phyloP scores from a whole-genome alignment of 2,113 vertebrate species.

The Nipponia nippon region DNA sequence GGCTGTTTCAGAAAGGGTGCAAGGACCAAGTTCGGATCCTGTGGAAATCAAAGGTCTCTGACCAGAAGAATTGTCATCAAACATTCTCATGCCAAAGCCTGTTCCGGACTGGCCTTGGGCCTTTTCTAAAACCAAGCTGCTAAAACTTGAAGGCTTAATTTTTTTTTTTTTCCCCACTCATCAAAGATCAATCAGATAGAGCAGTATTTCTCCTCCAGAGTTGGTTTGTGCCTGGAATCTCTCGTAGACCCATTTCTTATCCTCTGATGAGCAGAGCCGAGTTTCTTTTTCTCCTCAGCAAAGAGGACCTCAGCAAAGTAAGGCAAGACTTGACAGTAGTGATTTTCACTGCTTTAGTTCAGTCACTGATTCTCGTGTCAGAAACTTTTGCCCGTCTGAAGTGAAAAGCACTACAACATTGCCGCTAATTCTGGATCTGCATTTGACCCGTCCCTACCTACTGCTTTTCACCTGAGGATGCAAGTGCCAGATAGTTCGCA shows the following conservation, averaged over 20 bases:
- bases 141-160: not conserved
- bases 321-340: not conserved
- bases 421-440: not conserved
- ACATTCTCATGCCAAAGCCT: not conserved
- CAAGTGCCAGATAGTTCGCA: not conserved
- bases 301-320: not conserved
- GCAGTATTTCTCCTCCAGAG: not conserved
- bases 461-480: not conserved
- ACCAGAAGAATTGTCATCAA: not conserved
- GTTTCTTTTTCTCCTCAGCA: not conserved
- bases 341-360: not conserved
- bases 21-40: not conserved
- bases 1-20: not conserved
- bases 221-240: not conserved
- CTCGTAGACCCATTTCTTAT: not conserved
- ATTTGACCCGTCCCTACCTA: not conserved
- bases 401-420: not conserved
- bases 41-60: not conserved
- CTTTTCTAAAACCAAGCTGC: not conserved
- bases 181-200: not conserved
- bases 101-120: not conserved
- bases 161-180: too few relatives aligned
- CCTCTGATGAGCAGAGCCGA: not conserved
- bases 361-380: not conserved
- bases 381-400: not conserved